A percentile compares a stretch with the other conserved stretches of the same genome.
phyloP scores from a whole-genome alignment of 1,140 invertebrate species.

The Asbolus verrucosus region DNA sequence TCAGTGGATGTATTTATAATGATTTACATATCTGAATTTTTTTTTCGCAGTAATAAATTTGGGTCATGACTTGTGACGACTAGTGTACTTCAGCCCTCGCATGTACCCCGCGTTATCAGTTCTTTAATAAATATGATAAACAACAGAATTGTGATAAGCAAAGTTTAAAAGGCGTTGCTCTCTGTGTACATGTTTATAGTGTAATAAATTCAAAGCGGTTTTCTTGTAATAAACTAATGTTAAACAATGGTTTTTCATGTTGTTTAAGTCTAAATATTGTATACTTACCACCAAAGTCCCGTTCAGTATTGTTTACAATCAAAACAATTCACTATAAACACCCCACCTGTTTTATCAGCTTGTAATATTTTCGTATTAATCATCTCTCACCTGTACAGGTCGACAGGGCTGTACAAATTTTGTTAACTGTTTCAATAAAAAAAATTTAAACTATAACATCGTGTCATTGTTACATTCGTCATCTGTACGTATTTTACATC shows the following conservation, averaged over 20 bases:
- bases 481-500: too few relatives aligned
- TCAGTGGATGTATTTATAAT: too few relatives aligned
- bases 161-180: constrained; percentile 24
- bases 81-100: too few relatives aligned
- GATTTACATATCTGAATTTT: too few relatives aligned
- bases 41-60: too few relatives aligned
- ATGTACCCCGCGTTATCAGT: background rate
- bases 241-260: background rate
- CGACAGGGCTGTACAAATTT: constrained; percentile 13
- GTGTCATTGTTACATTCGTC: too few relatives aligned
- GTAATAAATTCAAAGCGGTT: background rate
- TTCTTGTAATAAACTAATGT: background rate
- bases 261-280: constrained; percentile 22
- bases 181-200: background rate
- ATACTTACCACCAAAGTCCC: constrained; percentile 24
- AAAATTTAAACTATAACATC: too few relatives aligned
- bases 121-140: constrained; percentile 5
- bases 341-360: constrained; percentile 25
- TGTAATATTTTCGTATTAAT: constrained; percentile 3
- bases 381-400: constrained; percentile 10
- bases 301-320: constrained; percentile 28
- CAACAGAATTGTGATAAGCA: background rate
- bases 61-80: too few relatives aligned
- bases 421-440: too few relatives aligned
- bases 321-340: constrained; percentile 32